Base-by-base conservation (phyloP, 2,113 vertebrate genomes). In the Crypturellus undulatus region DNA sequence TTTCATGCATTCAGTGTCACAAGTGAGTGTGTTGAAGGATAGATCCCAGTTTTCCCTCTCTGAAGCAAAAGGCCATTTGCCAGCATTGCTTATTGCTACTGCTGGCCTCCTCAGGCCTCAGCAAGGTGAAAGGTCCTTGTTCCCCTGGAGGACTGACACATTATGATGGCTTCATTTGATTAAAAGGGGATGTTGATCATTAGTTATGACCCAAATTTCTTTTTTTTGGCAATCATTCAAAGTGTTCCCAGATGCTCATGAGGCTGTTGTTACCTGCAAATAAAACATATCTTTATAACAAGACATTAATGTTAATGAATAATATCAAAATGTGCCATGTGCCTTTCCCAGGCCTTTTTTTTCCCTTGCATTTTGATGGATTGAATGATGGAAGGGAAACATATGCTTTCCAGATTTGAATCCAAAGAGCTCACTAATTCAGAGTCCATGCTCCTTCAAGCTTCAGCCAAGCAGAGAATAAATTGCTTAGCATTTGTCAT, bases 161-260 rank as follows among this genome's bases (percentile, higher is more conserved):
- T 98, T 97, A 96, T 97, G 97, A 98, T 86, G 96, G 96, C 96
- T 98, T 98, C 97, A 93, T 98, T 96, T 98, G 97, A 98, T 98
- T 98, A 98, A 98, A 98, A 98, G 97, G 95, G 97, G 97, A 98
- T 98, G 97, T 98, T 97, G 96, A 95, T 98, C 97, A 97, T 98
- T 98, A 98, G 94, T 96, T 97, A 95, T 95, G 96, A 97, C 92
- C 97, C 91, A 95, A 96, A 97, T 97, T 97, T 98, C 94, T 97
- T 95, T 90, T 94, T 96, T 94, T 87, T 97, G 84, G 97, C 95
- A 98, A 97, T 98, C 97, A 98, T 96, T 98, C 97, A 97, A 98
- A 98, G 94, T 96, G 97, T 94, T 98, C 98, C 97, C 98, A 98
- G 97, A 98, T 98, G 97, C 94, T 77, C 68, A 72, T 72, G 89